Evolutionary conservation across 2,888 invertebrate species (phyloP), one percentile per base, ranked within the genome.

Genomic region (Celastrina argiolus): DNA sequence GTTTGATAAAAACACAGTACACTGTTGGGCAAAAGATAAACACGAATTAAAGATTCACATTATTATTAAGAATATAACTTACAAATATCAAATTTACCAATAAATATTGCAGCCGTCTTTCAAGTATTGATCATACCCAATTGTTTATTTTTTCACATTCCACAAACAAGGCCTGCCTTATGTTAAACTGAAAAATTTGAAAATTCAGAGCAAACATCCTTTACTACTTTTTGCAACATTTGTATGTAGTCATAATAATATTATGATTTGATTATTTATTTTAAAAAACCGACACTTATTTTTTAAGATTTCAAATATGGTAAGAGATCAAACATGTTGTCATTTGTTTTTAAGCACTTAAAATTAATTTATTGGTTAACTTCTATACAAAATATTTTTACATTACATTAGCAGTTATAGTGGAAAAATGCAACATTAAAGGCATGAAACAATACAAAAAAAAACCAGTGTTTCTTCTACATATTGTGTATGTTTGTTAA

Each of bases 341-440:
- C 5, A 28, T 18, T 10, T 39, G 61, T 36, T 66, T 63, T 59
- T 61, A 70, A 67, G 69, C 70, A n/a, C 67, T 69, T 70, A 69
- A 14, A 61, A 41, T 59, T 66, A 63, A 51, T 59, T 61, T 39
- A 36, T 18, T 61, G 64, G 66, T 70, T 69, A 70, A 69, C 67
- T 64, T 69, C 66, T 70, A 66, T 69, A 67, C 66, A 66, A 67
- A 67, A 51, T 45, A 39, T 18, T 61, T 4, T 22, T 36, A 61
- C 5, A 7, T 39, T 61, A 39, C 22, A 39, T 61, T 61, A 39
- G 39, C 14, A 36, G 14, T 22, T 61, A 18, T 22, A 12, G 39
- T 61, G 61, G n/a, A 26, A 61, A 51, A 61, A 61, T 61, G 61
- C 39, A 39, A 31, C 10, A 18, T 61, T 61, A 12, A 1, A 10